Conservation (phyloP, 2,888 invertebrate species). For the Cheilosia pagana region DNA sequence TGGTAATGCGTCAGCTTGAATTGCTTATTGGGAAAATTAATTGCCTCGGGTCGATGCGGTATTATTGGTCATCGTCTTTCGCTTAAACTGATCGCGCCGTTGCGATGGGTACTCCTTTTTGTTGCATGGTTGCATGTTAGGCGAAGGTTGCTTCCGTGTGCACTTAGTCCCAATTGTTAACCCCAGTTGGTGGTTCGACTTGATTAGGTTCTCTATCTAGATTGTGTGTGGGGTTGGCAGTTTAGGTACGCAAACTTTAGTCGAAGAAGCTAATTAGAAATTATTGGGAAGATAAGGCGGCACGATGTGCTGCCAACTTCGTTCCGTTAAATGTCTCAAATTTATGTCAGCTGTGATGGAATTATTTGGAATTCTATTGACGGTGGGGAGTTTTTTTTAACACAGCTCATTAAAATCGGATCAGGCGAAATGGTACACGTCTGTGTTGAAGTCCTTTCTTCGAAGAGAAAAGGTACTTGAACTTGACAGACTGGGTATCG, state of each 20-base stretch:
- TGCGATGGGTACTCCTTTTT: conserved; percentile 8
- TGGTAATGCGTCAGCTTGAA: conserved; percentile 75
- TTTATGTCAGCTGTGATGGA: too few relatives aligned
- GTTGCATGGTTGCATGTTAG: conserved; percentile 54
- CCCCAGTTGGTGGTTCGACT: conserved; percentile 20
- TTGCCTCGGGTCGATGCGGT: conserved; percentile 72
- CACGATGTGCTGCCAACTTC: too few relatives aligned
- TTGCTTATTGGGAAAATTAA: conserved; percentile 75
- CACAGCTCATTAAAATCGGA: too few relatives aligned
- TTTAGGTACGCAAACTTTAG: conserved; percentile 26
- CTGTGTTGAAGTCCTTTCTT: too few relatives aligned
- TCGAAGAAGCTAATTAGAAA: conserved; percentile 65
- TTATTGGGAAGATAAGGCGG: conserved; percentile 47
- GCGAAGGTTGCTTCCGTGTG: conserved; percentile 67
- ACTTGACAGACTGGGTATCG: too few relatives aligned
- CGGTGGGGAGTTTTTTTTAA: too few relatives aligned
- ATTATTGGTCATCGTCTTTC: conserved; percentile 71
- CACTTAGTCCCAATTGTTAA: conserved; percentile 68
- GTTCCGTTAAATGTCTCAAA: too few relatives aligned
- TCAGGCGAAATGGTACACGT: too few relatives aligned
- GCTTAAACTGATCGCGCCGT: conserved; percentile 57
- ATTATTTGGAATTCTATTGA: too few relatives aligned
- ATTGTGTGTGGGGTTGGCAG: conserved; percentile 40
- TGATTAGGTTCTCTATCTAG: conserved; percentile 62
- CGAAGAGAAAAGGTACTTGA: too few relatives aligned